Evolutionary conservation across 2,797 vertebrate genomes (phyloP).

Genomic region (Halcyon smyrnensis): DNA sequence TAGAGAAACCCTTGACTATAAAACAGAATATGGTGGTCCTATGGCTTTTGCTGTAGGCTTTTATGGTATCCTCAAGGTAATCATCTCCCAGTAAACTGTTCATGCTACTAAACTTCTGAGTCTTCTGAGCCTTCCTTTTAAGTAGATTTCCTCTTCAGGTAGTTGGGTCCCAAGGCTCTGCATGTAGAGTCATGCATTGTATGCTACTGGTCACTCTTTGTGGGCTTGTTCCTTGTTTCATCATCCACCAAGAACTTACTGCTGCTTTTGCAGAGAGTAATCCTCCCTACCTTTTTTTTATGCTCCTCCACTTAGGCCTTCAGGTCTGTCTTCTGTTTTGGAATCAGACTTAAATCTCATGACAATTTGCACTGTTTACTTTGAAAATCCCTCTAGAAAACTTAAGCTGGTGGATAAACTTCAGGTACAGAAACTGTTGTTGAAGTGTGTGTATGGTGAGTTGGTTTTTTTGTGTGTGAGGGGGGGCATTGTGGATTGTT

Average conservation of each 20-base stretch:
- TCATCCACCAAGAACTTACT: neutral
- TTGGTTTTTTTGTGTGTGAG: neutral
- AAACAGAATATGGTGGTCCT: neutral
- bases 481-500: rapidly evolving
- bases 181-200: neutral
- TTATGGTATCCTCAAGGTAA: neutral
- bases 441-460: neutral
- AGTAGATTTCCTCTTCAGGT: neutral
- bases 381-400: neutral
- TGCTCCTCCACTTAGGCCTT: neutral
- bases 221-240: neutral
- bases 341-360: neutral
- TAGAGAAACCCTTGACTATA: neutral
- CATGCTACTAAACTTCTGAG: neutral
- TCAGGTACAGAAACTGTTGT: neutral
- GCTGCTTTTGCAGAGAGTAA: neutral
- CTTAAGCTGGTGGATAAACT: neutral
- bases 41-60: neutral
- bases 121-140: neutral
- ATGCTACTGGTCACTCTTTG: neutral
- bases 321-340: neutral
- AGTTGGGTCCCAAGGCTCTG: neutral
- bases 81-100: neutral
- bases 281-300: neutral
- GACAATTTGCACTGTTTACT: neutral